Evolutionary conservation across 2,797 vertebrate species (phyloP).

Genomic region (Hoplostethus atlanticus): DNA sequence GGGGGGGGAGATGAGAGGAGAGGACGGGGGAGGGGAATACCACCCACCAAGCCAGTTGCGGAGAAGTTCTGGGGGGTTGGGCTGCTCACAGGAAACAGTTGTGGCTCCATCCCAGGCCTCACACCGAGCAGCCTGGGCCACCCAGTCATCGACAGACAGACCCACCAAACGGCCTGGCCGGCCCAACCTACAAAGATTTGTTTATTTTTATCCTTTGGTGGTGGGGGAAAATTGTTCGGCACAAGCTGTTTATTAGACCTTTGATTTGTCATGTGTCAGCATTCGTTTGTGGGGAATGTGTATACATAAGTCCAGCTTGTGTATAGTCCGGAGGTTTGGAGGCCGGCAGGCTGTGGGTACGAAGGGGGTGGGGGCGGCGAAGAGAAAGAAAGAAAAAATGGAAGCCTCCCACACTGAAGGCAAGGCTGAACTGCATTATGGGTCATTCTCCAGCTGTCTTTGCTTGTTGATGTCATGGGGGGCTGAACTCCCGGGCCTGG

Average conservation of each 20-base stretch:
- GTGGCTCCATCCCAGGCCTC: slow-evolving; percentile 86
- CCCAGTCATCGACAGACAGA: slow-evolving; percentile 84
- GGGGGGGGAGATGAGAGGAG: slow-evolving; percentile 56
- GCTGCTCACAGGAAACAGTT: slow-evolving; percentile 87
- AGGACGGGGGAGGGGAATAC: slow-evolving; percentile 80
- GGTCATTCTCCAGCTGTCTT: slow-evolving; percentile 80
- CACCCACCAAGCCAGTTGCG: slow-evolving; percentile 86
- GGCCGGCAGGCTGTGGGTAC: slow-evolving; percentile 62
- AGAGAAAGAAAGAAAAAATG: slow-evolving; percentile 37
- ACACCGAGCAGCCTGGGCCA: slow-evolving; percentile 86
- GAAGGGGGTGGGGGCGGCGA: slow-evolving; percentile 27
- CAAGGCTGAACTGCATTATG: slow-evolving; percentile 70
- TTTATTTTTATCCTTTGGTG: slow-evolving; percentile 87
- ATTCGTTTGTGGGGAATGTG: slow-evolving; percentile 75
- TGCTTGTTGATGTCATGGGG: slow-evolving; percentile 72
- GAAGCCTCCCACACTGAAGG: slow-evolving; percentile 72
- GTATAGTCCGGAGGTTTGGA: slow-evolving; percentile 74
- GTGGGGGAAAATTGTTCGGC: slow-evolving; percentile 76
- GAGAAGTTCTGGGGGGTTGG: slow-evolving; percentile 78
- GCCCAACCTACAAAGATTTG: slow-evolving; percentile 78
- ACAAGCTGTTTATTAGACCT: slow-evolving; percentile 86
- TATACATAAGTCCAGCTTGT: slow-evolving; percentile 78
- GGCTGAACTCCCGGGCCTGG: slow-evolving; percentile 57
- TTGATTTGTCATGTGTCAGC: slow-evolving; percentile 87
- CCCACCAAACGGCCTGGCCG: slow-evolving; percentile 79